Evolutionary conservation across 2,797 vertebrate genomes (phyloP), one percentile per base, ranked within the genome.

Genomic region (Martes flavigula): DNA sequence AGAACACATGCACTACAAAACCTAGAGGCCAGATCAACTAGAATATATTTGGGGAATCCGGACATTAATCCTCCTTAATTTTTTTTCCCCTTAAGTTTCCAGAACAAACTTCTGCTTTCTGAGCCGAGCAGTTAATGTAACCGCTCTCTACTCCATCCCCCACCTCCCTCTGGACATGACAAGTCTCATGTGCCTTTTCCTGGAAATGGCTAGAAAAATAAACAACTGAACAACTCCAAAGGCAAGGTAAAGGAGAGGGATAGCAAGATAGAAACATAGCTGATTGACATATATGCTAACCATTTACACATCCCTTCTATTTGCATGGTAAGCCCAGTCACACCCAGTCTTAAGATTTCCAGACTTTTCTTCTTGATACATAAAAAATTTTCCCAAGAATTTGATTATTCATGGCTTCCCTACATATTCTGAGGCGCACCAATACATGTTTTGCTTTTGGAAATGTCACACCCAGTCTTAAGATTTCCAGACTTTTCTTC

Each of bases 201-300:
- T 77, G 95, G 96, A 98, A 98, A 97, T 90, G 66, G 58, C 91
- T 95, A 73, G 81, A 89, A 91, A 97, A 97, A 94, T 83, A 96
- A 72, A 32, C 85, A 87, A 35, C 70, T 81, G 81, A 64, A 43
- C 77, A 40, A 62, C 68, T 75, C 4, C 17, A 89, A 84, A 70
- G 32, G 35, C 51, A 68, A 92, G 62, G 75, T 68, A 21, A 64
- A 66, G 46, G 38, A 66, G 40, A 46, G n/a, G 13, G 18, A 15
- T 64, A n/a, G 72, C 87, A 86, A 88, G 32, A 30, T 40, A 94
- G 81, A 96, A 56, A 60, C 23, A 43, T 7, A 62, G 38, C 43
- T 81, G 9, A 40, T 32, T 87, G n/a, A 43, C n/a, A 68, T 51
- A 62, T 46, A 30, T 20, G 58, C 38, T 85, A 38, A 92, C 40